A percentile compares a stretch with the other conserved stretches of the same genome.
Conservation (phyloP, 2,888 invertebrate species). For the Tanaodytes sp. region DNA sequence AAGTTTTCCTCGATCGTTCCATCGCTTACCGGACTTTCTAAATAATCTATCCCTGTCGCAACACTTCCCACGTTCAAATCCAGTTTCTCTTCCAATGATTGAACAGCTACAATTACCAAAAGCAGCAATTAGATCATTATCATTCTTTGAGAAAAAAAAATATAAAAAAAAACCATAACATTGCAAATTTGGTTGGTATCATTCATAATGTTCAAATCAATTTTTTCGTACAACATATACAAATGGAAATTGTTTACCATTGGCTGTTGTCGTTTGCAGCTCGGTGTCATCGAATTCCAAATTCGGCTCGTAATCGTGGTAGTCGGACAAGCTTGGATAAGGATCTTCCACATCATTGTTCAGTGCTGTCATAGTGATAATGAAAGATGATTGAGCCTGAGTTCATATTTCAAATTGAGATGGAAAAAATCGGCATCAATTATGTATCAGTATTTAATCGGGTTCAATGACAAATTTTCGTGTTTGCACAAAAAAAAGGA, state of each 20-base stretch:
- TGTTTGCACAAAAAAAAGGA: neutral
- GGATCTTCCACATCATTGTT: conserved; percentile 81
- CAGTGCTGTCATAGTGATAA: conserved; percentile 59
- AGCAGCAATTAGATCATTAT: too few species aligned
- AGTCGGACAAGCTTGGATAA: conserved; percentile 90
- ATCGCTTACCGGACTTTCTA: conserved; percentile 85
- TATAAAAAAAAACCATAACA: too few species aligned
- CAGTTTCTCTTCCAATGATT: conserved; percentile 70
- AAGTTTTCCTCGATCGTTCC: conserved; percentile 93
- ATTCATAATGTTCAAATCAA: too few species aligned
- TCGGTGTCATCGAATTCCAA: conserved; percentile 97
- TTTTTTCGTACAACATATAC: too few species aligned
- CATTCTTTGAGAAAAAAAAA: too few species aligned
- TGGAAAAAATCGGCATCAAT: conserved; percentile 18
- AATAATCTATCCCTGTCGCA: conserved; percentile 72
- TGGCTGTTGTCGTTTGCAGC: conserved; percentile 80
- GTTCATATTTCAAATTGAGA: conserved; percentile 43
- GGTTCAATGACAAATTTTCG: conserved; percentile 11
- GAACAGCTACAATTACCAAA: conserved; percentile 62
- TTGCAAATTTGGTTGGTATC: too few species aligned
- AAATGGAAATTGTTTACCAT: too few species aligned
- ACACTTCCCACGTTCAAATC: conserved; percentile 67
- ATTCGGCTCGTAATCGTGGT: conserved; percentile 95
- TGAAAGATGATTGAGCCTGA: conserved; percentile 51
- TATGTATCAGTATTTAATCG: too few species aligned